Base-by-base conservation (phyloP, 2,113 vertebrate genomes). In the Columbina picui region DNA sequence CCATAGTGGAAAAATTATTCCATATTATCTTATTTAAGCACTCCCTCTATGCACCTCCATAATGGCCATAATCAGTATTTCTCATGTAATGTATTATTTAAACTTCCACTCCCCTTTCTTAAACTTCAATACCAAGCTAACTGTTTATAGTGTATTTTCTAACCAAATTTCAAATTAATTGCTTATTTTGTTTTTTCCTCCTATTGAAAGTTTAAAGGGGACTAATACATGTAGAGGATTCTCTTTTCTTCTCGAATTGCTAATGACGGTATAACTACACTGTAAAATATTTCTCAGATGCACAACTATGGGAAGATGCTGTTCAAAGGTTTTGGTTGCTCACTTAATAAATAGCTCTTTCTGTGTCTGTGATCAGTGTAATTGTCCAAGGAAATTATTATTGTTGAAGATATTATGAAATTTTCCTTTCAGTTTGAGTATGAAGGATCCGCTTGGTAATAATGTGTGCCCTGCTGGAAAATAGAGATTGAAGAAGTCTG, bases 171-270 rank as follows among this genome's bases (percentile, higher is more conserved):
- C 16, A 23, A 45, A 11, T 32, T 32, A 41, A 49, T 70, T 45
- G 3, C 1, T 61, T 50, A 8, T 32, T 67, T 67, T 36, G 3
- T 29, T 53, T 87, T 60, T 2, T 61, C 78, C 45, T 45, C 11
- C 7, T 17, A 7, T 13, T 49, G 9, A 59, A 67, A 47, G 43
- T 80, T 80, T 73, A n/a, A 8, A 32, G 3, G 1, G 0, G 0
- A 64, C 0, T 61, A 49, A 50, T 26, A 25, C 9, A 45, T 22
- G 12, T 23, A 75, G 11, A 67, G 6, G 20, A 38, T 16, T 61
- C 15, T 29, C 5, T 70, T 67, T 64, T 34, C 8, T 23, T 7
- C 20, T 11, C 70, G 56, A 57, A 38, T 69, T 1, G 0, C 13
- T 69, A 38, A 39, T 39, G 12, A 74, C 10, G 7, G 3, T 10